phyloP scores from a whole-genome alignment of 2,888 invertebrate genomes.

The Papilio demoleus region DNA sequence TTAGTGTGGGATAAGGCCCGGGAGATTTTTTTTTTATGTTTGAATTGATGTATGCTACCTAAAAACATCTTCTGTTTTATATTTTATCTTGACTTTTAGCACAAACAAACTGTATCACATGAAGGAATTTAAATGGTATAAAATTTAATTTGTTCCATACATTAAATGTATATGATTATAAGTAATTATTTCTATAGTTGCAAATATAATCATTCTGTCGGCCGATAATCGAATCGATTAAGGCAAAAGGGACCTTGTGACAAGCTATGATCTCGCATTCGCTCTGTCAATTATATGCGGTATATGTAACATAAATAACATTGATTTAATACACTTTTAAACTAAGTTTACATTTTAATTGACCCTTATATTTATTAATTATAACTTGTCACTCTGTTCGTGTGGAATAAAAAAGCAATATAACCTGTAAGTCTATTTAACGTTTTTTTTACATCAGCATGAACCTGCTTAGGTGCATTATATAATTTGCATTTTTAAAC shows the following conservation, averaged over 20 bases:
- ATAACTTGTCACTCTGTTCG: neutral
- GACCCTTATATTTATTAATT: neutral
- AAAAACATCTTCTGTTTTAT: too few relatives aligned
- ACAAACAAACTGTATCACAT: too few relatives aligned
- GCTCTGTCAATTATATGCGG: slow-evolving; percentile 36
- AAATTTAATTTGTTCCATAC: neutral
- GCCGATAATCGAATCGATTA: slow-evolving; percentile 9
- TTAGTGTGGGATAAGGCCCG: too few relatives aligned
- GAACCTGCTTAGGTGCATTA: too few relatives aligned
- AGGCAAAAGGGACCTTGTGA: slow-evolving; percentile 42
- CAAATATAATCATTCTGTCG: neutral
- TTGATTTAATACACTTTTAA: slow-evolving; percentile 13
- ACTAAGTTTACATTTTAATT: neutral
- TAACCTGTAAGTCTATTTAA: too few relatives aligned
- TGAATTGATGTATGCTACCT: too few relatives aligned
- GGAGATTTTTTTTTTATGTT: too few relatives aligned
- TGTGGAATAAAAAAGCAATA: too few relatives aligned
- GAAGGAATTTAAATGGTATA: neutral
- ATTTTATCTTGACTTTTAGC: too few relatives aligned
- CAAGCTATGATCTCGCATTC: slow-evolving; percentile 36
- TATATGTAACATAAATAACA: slow-evolving; percentile 7
- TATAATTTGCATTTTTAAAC: too few relatives aligned
- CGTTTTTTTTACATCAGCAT: too few relatives aligned
- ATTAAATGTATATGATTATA: neutral
- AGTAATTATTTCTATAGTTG: neutral